Percentiles rank a stretch among this genome's conserved stretches.
Evolutionary conservation across 2,888 invertebrate genomes (phyloP).

Genomic region (Cantharis nigra): DNA sequence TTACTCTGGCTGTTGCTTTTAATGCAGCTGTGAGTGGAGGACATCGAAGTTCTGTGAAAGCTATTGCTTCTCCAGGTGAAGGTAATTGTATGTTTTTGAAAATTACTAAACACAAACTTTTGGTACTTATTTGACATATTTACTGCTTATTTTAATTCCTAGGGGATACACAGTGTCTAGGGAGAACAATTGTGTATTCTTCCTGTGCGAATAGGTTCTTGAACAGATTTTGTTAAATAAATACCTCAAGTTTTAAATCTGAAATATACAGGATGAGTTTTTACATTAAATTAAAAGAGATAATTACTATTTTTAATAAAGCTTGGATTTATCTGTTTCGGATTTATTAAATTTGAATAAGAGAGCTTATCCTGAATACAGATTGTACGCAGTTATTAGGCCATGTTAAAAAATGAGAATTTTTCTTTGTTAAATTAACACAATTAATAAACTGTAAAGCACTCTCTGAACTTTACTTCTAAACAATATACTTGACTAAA

Average conservation of each 20-base stretch:
- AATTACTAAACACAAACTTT: neutral
- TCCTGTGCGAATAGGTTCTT: neutral
- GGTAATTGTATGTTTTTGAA: constrained; percentile 41
- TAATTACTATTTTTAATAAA: too few relatives aligned
- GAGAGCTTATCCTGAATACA: neutral
- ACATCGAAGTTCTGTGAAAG: constrained; percentile 51
- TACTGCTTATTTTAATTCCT: neutral
- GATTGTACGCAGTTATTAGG: neutral
- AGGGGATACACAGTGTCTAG: neutral
- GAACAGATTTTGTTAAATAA: neutral
- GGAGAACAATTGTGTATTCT: neutral
- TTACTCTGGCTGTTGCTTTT: neutral
- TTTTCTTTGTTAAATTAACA: neutral
- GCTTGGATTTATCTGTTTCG: too few relatives aligned
- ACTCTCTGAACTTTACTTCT: neutral
- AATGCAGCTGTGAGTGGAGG: constrained; percentile 52
- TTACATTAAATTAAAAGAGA: neutral
- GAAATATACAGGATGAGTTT: neutral
- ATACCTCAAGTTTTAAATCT: neutral
- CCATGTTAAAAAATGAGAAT: neutral
- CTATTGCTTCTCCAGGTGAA: constrained; percentile 55
- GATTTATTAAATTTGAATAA: too few relatives aligned
- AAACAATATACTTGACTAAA: neutral
- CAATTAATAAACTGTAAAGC: neutral
- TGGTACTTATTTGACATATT: neutral